Base-by-base conservation (phyloP, 1,140 invertebrate species). In the Rhagoletis pomonella region DNA sequence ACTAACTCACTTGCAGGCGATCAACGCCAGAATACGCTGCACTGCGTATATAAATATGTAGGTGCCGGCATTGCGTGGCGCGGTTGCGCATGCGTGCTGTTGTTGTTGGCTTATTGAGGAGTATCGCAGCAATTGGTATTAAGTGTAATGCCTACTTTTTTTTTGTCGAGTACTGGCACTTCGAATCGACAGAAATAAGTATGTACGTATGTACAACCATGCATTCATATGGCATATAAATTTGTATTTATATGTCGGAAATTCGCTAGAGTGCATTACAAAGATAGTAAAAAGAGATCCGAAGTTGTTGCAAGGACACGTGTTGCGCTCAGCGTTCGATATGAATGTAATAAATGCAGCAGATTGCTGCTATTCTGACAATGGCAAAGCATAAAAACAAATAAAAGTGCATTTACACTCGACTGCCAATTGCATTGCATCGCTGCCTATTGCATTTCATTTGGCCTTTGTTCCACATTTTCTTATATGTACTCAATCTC, bases 261-360 rank as follows among this genome's bases (percentile, higher is more conserved):
- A 29, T 29, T 29, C 1, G 29, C 29, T 29, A 29, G 29, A 29
- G 29, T 29, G 29, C 29, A 29, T 29, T 29, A 29, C 29, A 29
- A 29, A 29, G 29, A 14, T 3, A n/a, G 12, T 14, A 14, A 62
- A 62, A 62, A 14, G 12, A 62, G 12, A 62, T 62, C 60, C 3
- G 60, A 62, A 14, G 60, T 62, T 62, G 12, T 12, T 81, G 73
- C 73, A 55, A 81, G 73, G 73, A 81, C 73, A 81, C 73, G 73
- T 81, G 73, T 81, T 81, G 73, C 73, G 50, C 55, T 29, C 29
- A 7, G 12, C 55, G 4, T 6, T 7, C 7, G 9, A 7, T 55
- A 55, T 55, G 69, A 3, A 69, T 2, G 39, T 1, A 42, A 42
- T 29, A 44, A 19, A 73, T 44, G 42, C 42, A 4, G 73, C 73